Percentiles rank a stretch among this genome's conserved stretches.
These are phyloP conservation scores for Bombus huntii DNA, from an alignment of 1,140 invertebrate genomes.

Conservation along the genomic window DNA sequence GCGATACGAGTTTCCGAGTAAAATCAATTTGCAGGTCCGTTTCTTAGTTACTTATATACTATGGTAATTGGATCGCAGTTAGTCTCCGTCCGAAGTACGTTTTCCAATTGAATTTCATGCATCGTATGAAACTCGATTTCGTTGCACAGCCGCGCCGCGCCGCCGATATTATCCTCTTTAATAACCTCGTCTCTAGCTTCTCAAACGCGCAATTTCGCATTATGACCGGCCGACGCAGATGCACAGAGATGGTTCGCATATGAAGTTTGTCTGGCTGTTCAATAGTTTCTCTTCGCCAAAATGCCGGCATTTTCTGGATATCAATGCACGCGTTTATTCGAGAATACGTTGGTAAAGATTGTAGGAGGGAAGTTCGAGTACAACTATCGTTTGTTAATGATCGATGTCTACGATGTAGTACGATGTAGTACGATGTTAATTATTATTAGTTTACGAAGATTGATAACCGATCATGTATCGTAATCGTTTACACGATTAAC, in stretches of 20 bases:
- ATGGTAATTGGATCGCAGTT: conserved; percentile 13
- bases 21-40: conserved; percentile 23
- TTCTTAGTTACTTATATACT: not conserved
- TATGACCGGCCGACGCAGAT: not conserved
- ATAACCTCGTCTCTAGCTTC: conserved; percentile 2
- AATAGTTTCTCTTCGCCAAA: not conserved
- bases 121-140: conserved; percentile 4
- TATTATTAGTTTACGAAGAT: not conserved
- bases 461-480: not conserved
- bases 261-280: conserved; percentile 4
- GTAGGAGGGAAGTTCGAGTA: not conserved
- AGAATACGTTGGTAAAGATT: not conserved
- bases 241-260: not conserved
- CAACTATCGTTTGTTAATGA: not conserved
- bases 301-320: not conserved
- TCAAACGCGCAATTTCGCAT: conserved; percentile 40
- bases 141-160: too few relatives aligned
- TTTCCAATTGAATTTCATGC: conserved; percentile 9
- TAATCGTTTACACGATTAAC: not conserved
- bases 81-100: not conserved
- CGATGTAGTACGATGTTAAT: not conserved
- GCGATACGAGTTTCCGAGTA: not conserved
- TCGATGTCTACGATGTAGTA: not conserved
- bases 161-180: conserved; percentile 33
- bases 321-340: not conserved